A percentile compares a stretch with the other conserved stretches of the same genome.
phyloP scores from a whole-genome alignment of 2,113 vertebrate genomes.

The Rattus rattus region DNA sequence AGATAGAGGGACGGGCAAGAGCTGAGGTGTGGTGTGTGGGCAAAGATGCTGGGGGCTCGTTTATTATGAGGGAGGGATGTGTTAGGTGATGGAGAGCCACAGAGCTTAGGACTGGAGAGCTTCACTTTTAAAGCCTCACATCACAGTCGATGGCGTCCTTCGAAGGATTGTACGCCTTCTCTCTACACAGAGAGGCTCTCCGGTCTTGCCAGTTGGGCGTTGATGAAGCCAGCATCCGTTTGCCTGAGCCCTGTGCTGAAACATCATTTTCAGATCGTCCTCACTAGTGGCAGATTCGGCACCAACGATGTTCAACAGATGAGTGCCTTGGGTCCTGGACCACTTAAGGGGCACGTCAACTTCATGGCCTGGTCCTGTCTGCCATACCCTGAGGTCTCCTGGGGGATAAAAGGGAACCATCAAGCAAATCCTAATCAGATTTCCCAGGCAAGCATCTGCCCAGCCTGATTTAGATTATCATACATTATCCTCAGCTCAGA shows the following conservation, averaged over 20 bases:
- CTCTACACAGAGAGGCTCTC: background rate
- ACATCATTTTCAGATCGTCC: background rate
- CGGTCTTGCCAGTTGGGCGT: background rate
- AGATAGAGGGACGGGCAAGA: background rate
- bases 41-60: background rate
- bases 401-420: constrained; percentile 60
- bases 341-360: background rate
- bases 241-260: background rate
- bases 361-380: constrained; percentile 29
- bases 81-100: background rate
- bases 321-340: background rate
- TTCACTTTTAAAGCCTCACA: background rate
- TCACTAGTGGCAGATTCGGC: background rate
- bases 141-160: background rate
- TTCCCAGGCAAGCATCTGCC: constrained; percentile 64
- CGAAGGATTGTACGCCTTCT: background rate
- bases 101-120: background rate
- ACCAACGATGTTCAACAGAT: background rate
- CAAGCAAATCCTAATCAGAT: constrained; percentile 72
- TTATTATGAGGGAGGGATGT: accelerated
- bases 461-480: constrained; percentile 74
- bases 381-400: background rate
- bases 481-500: constrained; percentile 73
- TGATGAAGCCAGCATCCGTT: background rate
- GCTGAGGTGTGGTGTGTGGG: too few relatives aligned